These are phyloP conservation scores for Orchesellides sinensis DNA, from an alignment of 2,888 invertebrate genomes.

Conservation along the genomic window DNA sequence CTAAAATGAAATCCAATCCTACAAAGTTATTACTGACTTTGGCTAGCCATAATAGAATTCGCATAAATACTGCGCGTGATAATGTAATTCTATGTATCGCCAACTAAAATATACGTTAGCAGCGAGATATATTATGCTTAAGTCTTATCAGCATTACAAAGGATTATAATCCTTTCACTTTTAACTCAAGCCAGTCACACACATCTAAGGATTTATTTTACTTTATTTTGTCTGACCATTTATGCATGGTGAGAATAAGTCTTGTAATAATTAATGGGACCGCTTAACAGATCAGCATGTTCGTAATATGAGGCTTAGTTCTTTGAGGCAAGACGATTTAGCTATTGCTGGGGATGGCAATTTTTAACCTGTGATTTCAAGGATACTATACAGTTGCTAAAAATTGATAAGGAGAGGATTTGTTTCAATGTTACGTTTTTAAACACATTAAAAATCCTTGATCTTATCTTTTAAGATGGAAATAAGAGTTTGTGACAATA, in stretches of 20 bases:
- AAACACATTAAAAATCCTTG: too few species aligned
- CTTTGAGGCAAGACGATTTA: background rate
- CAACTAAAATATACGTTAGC: background rate
- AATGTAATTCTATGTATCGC: background rate
- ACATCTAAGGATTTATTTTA: background rate
- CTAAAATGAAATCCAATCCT: conserved; percentile 29
- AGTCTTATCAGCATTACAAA: conserved; percentile 25
- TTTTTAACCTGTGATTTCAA: background rate
- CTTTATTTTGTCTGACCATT: conserved; percentile 32
- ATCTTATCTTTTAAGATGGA: too few species aligned
- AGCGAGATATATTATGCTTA: background rate
- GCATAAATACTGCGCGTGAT: background rate
- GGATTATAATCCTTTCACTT: conserved; percentile 61
- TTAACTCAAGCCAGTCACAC: conserved; percentile 24
- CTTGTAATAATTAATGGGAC: conserved; percentile 42
- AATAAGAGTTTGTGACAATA: too few species aligned
- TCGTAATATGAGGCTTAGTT: too few species aligned
- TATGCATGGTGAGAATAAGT: conserved; percentile 11
- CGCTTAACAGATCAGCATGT: conserved; percentile 21
- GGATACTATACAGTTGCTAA: background rate
- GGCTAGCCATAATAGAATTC: conserved; percentile 18
- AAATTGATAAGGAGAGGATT: too few species aligned
- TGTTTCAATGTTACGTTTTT: too few species aligned
- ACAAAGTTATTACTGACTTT: conserved; percentile 31
- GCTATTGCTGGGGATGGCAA: background rate